These are phyloP conservation scores for Lepus townsendii DNA, from an alignment of 2,797 vertebrate genomes.

Conservation along the genomic window DNA sequence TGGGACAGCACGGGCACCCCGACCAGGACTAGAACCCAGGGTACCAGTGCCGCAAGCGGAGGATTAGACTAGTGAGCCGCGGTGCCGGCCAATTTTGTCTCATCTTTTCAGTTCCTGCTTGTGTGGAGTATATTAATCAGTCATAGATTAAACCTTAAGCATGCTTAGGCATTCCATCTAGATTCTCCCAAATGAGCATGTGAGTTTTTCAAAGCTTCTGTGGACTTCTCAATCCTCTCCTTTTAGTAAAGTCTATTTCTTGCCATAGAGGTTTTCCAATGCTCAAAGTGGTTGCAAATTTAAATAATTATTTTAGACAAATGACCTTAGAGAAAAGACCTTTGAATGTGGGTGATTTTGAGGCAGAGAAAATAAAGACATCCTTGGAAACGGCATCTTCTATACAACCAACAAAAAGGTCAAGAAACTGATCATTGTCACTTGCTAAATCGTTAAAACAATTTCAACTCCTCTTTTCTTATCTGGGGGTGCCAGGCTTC, in stretches of 20 bases:
- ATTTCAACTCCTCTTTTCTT: neutral
- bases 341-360: neutral
- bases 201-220: neutral
- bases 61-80: too few species aligned
- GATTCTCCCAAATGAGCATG: neutral
- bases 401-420: neutral
- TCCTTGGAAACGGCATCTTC: neutral
- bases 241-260: neutral
- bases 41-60: too few species aligned
- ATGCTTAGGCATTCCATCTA: neutral
- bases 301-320: conserved; percentile 8
- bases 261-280: neutral
- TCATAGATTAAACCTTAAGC: neutral
- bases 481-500: neutral
- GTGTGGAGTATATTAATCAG: neutral
- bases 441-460: neutral
- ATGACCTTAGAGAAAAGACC: neutral
- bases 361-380: neutral
- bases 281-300: neutral
- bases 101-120: neutral
- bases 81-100: too few species aligned
- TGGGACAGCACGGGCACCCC: too few species aligned
- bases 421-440: neutral
- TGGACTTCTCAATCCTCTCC: neutral
- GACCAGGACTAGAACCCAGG: too few species aligned